Percentiles rank a stretch among this genome's conserved stretches.
Conservation (phyloP, 2,797 vertebrate species). For the Parotocinclus haroldoi region DNA sequence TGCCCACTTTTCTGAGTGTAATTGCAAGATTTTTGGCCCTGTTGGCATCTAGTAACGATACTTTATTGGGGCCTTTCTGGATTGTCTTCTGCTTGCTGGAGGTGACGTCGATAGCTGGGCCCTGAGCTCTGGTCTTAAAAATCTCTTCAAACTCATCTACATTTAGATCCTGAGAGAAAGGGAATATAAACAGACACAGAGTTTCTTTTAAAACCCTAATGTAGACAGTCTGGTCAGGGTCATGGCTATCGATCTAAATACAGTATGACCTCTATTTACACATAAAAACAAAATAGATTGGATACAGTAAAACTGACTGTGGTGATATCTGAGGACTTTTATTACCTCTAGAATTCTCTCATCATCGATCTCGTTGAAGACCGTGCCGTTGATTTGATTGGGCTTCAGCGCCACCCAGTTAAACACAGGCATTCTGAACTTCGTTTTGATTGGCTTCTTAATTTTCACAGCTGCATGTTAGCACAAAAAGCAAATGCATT, state of each 20-base stretch:
- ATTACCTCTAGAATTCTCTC: conserved; percentile 91
- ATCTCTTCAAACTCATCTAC: conserved; percentile 96
- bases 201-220: neutral
- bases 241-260: no score
- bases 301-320: no score
- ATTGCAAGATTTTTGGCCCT: conserved; percentile 96
- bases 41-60: conserved; percentile 90
- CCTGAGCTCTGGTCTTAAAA: conserved; percentile 97
- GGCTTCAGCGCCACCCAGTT: conserved; percentile 97
- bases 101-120: conserved; percentile 80
- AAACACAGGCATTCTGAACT: conserved; percentile 94
- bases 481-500: conserved; percentile 1
- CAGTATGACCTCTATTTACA: no score
- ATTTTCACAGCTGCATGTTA: conserved; percentile 85
- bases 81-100: conserved; percentile 82
- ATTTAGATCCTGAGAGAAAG: conserved; percentile 82
- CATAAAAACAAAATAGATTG: no score
- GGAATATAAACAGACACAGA: neutral
- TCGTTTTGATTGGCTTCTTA: conserved; percentile 98
- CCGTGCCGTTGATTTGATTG: conserved; percentile 96
- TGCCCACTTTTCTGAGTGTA: conserved; percentile 91
- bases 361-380: conserved; percentile 96
- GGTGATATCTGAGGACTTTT: no score
- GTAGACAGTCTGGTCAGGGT: no score
- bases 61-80: conserved; percentile 84